Evolutionary conservation across 2,888 invertebrate genomes (phyloP).

Genomic region (Liodrosophila aerea): DNA sequence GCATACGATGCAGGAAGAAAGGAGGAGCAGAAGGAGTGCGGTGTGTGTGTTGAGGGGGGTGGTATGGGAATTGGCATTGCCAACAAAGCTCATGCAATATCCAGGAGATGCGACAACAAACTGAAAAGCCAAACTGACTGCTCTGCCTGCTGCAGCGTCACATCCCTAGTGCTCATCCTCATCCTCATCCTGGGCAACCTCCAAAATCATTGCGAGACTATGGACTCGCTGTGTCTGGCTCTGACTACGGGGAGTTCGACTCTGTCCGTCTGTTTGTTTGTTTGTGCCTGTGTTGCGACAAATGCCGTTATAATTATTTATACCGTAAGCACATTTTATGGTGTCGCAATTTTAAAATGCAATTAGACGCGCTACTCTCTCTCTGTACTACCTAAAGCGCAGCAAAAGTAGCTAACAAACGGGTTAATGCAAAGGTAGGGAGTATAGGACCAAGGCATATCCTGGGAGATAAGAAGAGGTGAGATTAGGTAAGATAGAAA

Average conservation of each 20-base stretch:
- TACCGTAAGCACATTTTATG: slow-evolving; percentile 80
- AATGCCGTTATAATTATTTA: slow-evolving; percentile 80
- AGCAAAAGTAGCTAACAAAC: slow-evolving; percentile 33
- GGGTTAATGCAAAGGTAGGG: slow-evolving; percentile 4
- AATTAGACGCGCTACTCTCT: slow-evolving; percentile 74
- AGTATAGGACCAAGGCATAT: slow-evolving; percentile 5
- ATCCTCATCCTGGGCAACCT: not conserved
- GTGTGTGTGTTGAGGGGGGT: too few species aligned
- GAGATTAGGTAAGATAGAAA: too few species aligned
- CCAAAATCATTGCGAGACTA: slow-evolving; percentile 2
- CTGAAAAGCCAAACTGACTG: slow-evolving; percentile 48
- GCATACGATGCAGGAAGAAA: slow-evolving; percentile 14
- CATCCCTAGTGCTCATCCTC: not conserved
- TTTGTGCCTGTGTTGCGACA: slow-evolving; percentile 68
- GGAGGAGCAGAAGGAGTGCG: not conserved
- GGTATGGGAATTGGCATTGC: not conserved
- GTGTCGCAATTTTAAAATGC: slow-evolving; percentile 80
- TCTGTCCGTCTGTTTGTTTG: slow-evolving; percentile 15
- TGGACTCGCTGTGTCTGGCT: slow-evolving; percentile 13
- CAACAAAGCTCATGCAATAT: slow-evolving; percentile 70
- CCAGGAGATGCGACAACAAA: slow-evolving; percentile 75
- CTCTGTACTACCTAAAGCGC: slow-evolving; percentile 29
- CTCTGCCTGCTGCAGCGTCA: slow-evolving; percentile 22
- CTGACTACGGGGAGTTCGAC: slow-evolving; percentile 54
- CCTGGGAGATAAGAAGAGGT: slow-evolving; percentile 6